Conservation (phyloP, 2,797 vertebrate species). For the Cynodonichthys magdalenae region DNA sequence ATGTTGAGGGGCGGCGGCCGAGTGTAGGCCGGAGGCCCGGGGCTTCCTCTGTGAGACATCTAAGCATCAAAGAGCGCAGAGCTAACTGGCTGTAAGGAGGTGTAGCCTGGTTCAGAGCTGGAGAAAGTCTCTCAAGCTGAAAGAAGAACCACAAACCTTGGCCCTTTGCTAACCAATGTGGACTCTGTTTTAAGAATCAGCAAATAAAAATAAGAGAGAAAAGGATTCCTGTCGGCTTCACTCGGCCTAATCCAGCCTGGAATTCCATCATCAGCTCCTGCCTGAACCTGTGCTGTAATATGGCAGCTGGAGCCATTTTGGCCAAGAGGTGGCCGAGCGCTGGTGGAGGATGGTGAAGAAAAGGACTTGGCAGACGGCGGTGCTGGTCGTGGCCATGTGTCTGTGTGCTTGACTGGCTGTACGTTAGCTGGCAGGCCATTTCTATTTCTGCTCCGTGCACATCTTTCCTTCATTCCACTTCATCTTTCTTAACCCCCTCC, state of each 20-base stretch:
- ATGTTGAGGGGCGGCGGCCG: slow-evolving; percentile 28
- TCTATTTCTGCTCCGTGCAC: slow-evolving; percentile 29
- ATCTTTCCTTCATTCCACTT: slow-evolving; percentile 11
- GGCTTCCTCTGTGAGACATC: slow-evolving; percentile 40
- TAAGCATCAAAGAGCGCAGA: slow-evolving; percentile 53
- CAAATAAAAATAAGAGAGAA: slow-evolving; percentile 7
- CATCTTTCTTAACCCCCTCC: slow-evolving; percentile 8
- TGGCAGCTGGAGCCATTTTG: slow-evolving; percentile 64
- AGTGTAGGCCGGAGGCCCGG: slow-evolving; percentile 24
- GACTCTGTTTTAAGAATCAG: slow-evolving; percentile 50
- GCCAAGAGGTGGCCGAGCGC: slow-evolving; percentile 50
- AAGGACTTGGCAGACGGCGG: slow-evolving; percentile 61
- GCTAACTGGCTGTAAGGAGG: slow-evolving; percentile 34
- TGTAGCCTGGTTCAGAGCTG: slow-evolving; percentile 33
- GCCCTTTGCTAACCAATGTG: slow-evolving; percentile 56
- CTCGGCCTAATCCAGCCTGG: slow-evolving; percentile 66
- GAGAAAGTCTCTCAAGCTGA: slow-evolving; percentile 45
- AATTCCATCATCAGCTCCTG: slow-evolving; percentile 71
- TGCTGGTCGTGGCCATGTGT: slow-evolving; percentile 57
- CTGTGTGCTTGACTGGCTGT: slow-evolving; percentile 56
- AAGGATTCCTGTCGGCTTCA: slow-evolving; percentile 62
- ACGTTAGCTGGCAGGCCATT: slow-evolving; percentile 61
- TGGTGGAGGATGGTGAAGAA: slow-evolving; percentile 50
- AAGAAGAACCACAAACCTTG: slow-evolving; percentile 59
- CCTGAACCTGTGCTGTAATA: slow-evolving; percentile 66